Evolutionary conservation across 2,113 vertebrate species (phyloP).

Genomic region (Callaeas wilsoni): DNA sequence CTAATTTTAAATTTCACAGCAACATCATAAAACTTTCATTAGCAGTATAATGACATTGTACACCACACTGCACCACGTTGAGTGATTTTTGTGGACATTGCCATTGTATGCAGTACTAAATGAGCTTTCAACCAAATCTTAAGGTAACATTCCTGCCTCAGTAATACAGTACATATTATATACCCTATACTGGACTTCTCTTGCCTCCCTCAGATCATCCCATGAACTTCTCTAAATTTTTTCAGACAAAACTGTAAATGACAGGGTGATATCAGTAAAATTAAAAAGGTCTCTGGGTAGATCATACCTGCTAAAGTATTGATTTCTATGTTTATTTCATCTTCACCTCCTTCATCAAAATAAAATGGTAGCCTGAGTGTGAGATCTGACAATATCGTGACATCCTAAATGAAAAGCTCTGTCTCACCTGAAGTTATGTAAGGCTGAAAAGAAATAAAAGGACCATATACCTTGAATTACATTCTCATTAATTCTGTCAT

Average conservation of each 20-base stretch:
- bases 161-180: neutral
- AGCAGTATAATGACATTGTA: neutral
- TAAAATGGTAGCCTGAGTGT: neutral
- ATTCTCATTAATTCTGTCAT: neutral
- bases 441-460: neutral
- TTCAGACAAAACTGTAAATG: neutral
- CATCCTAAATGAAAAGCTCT: neutral
- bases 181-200: neutral
- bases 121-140: neutral
- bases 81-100: neutral
- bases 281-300: neutral
- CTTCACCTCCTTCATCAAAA: neutral
- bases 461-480: neutral
- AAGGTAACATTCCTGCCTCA: neutral
- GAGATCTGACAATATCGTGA: accelerated
- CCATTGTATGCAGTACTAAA: neutral
- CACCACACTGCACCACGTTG: neutral
- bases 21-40: neutral
- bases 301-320: neutral
- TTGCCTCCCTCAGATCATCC: neutral
- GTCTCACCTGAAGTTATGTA: neutral
- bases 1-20: neutral
- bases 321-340: neutral
- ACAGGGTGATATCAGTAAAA: neutral
- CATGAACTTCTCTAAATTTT: neutral